phyloP scores from a whole-genome alignment of 2,113 vertebrate species.

The Pituophis catenifer region DNA sequence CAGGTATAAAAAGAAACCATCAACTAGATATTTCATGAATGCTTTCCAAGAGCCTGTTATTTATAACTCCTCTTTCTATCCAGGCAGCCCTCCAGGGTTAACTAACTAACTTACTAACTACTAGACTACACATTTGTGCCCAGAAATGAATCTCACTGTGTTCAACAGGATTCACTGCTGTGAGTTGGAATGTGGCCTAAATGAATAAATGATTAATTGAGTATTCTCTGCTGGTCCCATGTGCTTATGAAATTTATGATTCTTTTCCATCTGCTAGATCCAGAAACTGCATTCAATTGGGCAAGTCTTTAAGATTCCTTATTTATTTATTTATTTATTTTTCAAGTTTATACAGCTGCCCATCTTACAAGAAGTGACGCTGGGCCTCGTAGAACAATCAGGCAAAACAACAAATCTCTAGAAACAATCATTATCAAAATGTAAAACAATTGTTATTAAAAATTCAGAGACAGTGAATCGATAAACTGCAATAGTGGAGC shows the following conservation, averaged over 20 bases:
- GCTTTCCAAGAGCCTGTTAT: neutral
- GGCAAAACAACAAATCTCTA: neutral
- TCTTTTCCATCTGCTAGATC: neutral
- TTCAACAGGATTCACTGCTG: neutral
- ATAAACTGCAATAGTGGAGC: neutral
- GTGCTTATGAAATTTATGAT: neutral
- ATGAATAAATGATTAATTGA: neutral
- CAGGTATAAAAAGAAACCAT: neutral
- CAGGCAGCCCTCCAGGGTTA: neutral
- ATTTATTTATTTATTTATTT: neutral
- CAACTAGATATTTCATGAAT: neutral
- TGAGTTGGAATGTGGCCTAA: neutral
- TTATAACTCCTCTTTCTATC: neutral
- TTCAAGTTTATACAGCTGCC: neutral
- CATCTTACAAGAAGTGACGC: neutral
- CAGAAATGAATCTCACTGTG: neutral
- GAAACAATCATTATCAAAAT: neutral
- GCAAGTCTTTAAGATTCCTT: neutral
- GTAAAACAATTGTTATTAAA: neutral
- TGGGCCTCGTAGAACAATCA: neutral
- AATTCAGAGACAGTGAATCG: neutral
- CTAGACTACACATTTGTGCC: neutral
- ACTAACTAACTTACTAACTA: neutral
- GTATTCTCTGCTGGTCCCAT: neutral
- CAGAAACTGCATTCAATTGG: neutral